These are phyloP conservation scores for Gallinago nigripennis DNA, from an alignment of 2,797 vertebrate genomes.

Conservation along the genomic window DNA sequence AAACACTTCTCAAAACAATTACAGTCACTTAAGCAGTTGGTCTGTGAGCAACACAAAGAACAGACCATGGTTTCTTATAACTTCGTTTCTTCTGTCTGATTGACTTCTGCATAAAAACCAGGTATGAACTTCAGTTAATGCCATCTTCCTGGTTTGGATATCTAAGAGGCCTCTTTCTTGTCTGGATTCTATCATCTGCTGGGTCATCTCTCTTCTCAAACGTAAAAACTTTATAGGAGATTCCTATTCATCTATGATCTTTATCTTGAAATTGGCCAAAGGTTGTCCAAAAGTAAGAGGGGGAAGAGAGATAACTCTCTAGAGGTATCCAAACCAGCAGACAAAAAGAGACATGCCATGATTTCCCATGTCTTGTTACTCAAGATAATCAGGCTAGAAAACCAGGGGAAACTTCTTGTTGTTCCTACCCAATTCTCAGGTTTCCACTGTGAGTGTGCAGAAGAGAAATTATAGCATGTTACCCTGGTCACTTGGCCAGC, in stretches of 20 bases:
- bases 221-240: not conserved
- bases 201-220: not conserved
- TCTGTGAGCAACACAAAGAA: not conserved
- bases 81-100: not conserved
- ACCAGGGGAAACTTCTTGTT: not conserved
- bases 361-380: not conserved
- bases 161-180: not conserved
- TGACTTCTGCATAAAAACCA: not conserved
- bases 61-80: not conserved
- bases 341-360: not conserved
- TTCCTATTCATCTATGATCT: not conserved
- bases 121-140: not conserved
- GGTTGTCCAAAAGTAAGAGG: not conserved
- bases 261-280: not conserved
- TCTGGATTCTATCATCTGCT: not conserved
- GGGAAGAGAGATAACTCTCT: not conserved
- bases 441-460: not conserved
- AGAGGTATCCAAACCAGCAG: not conserved
- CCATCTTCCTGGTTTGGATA: not conserved
- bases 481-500: not conserved
- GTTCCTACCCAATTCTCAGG: not conserved
- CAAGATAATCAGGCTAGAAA: not conserved
- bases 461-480: not conserved
- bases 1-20: slow-evolving; percentile 3
- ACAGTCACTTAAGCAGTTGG: not conserved